Base-by-base conservation (phyloP, 1,140 invertebrate genomes). In the Rhagoletis zephyria region DNA sequence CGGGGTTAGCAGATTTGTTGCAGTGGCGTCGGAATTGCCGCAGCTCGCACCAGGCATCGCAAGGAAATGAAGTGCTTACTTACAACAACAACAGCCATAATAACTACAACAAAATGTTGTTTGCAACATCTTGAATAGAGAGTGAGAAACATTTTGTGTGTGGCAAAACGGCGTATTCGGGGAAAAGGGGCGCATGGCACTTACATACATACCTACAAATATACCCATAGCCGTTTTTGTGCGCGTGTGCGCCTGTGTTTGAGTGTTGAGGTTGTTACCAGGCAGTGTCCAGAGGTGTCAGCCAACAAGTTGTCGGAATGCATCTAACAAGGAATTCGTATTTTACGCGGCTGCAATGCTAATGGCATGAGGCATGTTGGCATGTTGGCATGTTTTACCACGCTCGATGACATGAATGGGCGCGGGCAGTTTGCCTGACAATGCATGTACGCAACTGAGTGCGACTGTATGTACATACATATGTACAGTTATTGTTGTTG, bases 311-410 rank as follows among this genome's bases (percentile, higher is more conserved):
- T 92, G 91, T 92, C 91, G 91, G 91, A 92, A 92, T 92, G 90
- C 91, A 92, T 92, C 91, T 92, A 92, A 92, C 91, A 92, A 92
- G 91, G 91, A 92, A 92, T 92, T 92, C 90, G 91, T 91, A 92
- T 92, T 92, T 92, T 89, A 64, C 74, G 74, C 74, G 74, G 48
- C 74, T 81, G 74, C 88, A 64, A 87, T 89, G 89, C 90, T 92
- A 92, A 92, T 92, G 90, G 91, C 91, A 92, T 91, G 89, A 90
- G 90, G 91, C 91, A 81, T 81, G 74, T 81, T 81, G 90, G 91
- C 91, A 81, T 81, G 74, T 81, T 81, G 70, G 74, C 74, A 92
- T 92, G 91, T 92, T 92, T 91, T 92, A 92, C 91, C 91, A 92
- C 90, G 91, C 90, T 90, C 90, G 91, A 90, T 92, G 91, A 92